Percentiles rank a stretch among this genome's conserved stretches.
phyloP scores from a whole-genome alignment of 2,797 vertebrate species.

The Pipistrellus pipistrellus region DNA sequence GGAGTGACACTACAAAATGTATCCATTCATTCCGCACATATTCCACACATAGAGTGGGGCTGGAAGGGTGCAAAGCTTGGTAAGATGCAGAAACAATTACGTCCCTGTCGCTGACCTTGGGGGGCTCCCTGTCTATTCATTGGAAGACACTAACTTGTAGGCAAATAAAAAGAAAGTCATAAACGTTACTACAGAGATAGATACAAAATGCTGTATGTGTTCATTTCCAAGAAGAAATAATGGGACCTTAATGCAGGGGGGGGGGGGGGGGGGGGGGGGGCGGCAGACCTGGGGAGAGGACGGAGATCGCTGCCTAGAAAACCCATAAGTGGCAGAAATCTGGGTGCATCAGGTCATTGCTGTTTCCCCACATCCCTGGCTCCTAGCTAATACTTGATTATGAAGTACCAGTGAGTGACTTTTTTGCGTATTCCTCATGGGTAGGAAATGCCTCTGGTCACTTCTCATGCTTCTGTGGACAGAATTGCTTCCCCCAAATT shows the following conservation, averaged over 20 bases:
- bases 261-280: accelerated
- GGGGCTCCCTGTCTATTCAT: background rate
- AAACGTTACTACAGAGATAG: background rate
- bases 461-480: accelerated
- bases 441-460: accelerated
- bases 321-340: background rate
- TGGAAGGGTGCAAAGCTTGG: background rate
- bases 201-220: background rate
- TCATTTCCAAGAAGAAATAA: background rate
- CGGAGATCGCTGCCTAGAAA: no score
- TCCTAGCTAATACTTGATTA: no score
- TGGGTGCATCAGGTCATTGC: background rate
- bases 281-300: background rate
- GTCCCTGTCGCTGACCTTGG: background rate
- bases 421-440: background rate
- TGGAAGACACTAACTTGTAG: background rate
- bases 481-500: background rate
- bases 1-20: background rate
- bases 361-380: accelerated
- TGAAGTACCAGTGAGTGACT: background rate
- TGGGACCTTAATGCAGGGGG: background rate
- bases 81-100: background rate
- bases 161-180: background rate
- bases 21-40: background rate
- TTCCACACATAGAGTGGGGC: background rate